A percentile compares a stretch with the other conserved stretches of the same genome.
Evolutionary conservation across 2,797 vertebrate species (phyloP).

Genomic region (Neosilurus mollespiculum): DNA sequence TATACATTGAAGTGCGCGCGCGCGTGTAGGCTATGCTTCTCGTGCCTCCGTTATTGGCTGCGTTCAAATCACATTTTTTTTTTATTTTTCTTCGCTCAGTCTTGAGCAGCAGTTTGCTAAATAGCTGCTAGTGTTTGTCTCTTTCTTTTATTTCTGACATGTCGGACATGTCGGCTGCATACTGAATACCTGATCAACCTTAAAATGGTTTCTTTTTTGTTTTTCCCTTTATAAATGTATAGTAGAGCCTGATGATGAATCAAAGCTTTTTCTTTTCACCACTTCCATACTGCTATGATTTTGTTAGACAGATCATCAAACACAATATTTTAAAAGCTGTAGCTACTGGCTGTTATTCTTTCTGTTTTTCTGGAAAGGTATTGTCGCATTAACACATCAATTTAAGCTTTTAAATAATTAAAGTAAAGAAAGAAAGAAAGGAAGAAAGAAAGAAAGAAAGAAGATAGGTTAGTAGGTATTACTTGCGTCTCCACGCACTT

Average conservation of each 20-base stretch:
- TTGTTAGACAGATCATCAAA: background rate
- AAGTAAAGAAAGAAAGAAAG: no score
- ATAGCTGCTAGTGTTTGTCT: background rate
- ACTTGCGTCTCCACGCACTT: background rate
- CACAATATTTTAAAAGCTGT: background rate
- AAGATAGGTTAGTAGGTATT: no score
- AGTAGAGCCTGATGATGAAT: background rate
- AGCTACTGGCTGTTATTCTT: no score
- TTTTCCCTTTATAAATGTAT: no score
- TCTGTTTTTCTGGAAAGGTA: no score
- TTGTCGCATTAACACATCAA: background rate
- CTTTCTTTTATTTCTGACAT: no score
- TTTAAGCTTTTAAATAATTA: background rate
- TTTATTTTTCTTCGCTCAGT: conserved; percentile 7
- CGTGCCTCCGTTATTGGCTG: conserved; percentile 31
- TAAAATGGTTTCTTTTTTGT: no score
- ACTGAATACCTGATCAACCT: no score
- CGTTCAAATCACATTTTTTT: background rate
- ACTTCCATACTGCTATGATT: background rate
- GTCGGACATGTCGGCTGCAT: no score
- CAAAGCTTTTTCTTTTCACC: background rate
- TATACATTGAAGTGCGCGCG: conserved; percentile 51
- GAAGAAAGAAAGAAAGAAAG: background rate
- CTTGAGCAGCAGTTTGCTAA: background rate
- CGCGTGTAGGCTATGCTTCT: background rate